Evolutionary conservation across 2,113 vertebrate genomes (phyloP), one percentile per base, ranked within the genome.

Genomic region (Egretta garzetta): DNA sequence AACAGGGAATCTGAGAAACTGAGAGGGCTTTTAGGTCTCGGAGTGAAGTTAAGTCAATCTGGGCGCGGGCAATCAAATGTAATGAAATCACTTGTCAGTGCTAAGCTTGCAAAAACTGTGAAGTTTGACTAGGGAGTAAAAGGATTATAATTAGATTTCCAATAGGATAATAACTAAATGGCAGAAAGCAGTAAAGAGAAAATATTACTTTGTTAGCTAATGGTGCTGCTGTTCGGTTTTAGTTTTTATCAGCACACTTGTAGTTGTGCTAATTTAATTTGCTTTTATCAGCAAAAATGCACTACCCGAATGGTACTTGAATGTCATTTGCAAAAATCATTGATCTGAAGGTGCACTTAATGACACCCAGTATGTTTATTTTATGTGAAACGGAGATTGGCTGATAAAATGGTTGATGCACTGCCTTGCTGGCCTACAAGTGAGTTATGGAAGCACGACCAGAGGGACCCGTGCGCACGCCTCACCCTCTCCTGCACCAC

Each of bases 11-110:
- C 98, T 98, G 98, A 98, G 98, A 98, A 98, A 98, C 97, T 97
- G 97, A 98, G 97, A 98, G 97, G 97, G 98, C 98, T 98, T 99
- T 98, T 98, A 99, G 98, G 97, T 98, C 97, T 98, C 90, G 39
- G 94, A 98, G 97, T 98, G 98, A 98, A 98, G 98, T 98, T 96
- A 97, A 98, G 97, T 98, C 98, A 98, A 97, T 98, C 98, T 98
- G 98, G 98, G 98, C 90, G 50, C 90, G 76, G 98, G 98, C 98
- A 99, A 99, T 99, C 98, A 99, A 99, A 99, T 98, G 97, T 99
- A 99, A 99, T 99, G 98, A 99, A 99, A 99, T 99, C 98, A 98
- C 98, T 98, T 99, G 98, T 99, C 98, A 98, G 98, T 99, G 98
- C 99, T 99, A 99, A 98, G 98, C 98, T 99, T 99, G 98, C 98